phyloP scores from a whole-genome alignment of 2,113 vertebrate species.

The Smithornis capensis region DNA sequence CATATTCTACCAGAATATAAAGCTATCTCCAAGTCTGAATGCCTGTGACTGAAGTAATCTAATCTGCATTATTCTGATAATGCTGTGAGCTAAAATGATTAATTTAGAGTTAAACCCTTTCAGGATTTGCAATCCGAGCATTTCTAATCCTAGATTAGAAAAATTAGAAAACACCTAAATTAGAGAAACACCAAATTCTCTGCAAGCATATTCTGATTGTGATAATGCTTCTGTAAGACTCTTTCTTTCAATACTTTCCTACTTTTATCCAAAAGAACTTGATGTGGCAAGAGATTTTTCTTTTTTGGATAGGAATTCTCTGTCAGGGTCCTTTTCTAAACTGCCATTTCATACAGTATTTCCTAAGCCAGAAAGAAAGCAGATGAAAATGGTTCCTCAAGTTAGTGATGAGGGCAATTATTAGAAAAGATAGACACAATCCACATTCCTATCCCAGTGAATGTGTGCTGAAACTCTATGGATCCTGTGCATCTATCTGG shows the following conservation, averaged over 20 bases:
- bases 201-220: neutral
- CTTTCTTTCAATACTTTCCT: neutral
- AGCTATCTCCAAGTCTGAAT: neutral
- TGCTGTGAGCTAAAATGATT: neutral
- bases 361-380: neutral
- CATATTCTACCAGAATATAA: neutral
- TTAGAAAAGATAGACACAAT: neutral
- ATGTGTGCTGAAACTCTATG: neutral
- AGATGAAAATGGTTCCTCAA: neutral
- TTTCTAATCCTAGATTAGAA: neutral
- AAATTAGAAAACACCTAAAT: too few relatives aligned
- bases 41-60: neutral
- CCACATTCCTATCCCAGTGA: neutral
- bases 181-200: neutral
- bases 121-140: neutral
- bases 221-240: neutral
- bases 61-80: neutral
- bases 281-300: neutral
- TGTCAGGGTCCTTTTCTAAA: neutral
- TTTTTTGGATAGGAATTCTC: neutral
- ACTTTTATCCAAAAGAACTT: neutral
- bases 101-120: neutral
- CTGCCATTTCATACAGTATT: neutral
- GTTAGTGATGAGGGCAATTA: neutral
- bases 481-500: neutral